Conservation (phyloP, 2,113 vertebrate species). For the Ophthalmolycus amberensis region DNA sequence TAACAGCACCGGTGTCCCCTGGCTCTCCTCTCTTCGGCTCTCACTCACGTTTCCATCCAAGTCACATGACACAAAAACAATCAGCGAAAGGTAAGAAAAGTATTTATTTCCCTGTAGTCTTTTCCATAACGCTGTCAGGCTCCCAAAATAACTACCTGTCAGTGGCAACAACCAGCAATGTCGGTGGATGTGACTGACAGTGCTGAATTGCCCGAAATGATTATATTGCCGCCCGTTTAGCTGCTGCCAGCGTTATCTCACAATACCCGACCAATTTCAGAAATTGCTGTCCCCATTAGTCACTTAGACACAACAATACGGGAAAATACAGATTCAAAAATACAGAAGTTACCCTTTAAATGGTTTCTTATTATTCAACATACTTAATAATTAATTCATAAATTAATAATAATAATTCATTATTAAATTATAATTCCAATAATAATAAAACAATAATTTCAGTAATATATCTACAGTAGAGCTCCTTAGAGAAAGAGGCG, state of each 20-base stretch:
- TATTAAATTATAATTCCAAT: background rate
- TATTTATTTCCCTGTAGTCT: background rate
- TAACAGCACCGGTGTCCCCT: too few relatives aligned
- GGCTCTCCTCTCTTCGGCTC: too few relatives aligned
- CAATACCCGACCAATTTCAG: background rate
- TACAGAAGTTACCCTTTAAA: background rate
- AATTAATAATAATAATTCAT: background rate
- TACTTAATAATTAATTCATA: background rate
- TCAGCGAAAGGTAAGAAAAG: too few relatives aligned
- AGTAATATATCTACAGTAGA: background rate
- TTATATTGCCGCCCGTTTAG: background rate
- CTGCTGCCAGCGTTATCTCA: background rate
- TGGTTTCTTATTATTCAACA: constrained; percentile 11
- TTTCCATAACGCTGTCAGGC: background rate
- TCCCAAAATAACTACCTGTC: background rate
- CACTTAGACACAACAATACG: background rate
- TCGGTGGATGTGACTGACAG: background rate
- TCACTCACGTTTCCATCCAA: too few relatives aligned
- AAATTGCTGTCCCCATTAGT: background rate
- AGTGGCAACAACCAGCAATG: background rate
- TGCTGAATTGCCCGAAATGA: background rate
- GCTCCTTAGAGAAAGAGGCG: background rate
- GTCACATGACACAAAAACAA: too few relatives aligned
- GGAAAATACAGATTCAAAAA: background rate
- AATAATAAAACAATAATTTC: background rate